These are phyloP conservation scores for Lasioglossum oenotherae DNA, from an alignment of 2,888 invertebrate genomes.

Conservation along the genomic window DNA sequence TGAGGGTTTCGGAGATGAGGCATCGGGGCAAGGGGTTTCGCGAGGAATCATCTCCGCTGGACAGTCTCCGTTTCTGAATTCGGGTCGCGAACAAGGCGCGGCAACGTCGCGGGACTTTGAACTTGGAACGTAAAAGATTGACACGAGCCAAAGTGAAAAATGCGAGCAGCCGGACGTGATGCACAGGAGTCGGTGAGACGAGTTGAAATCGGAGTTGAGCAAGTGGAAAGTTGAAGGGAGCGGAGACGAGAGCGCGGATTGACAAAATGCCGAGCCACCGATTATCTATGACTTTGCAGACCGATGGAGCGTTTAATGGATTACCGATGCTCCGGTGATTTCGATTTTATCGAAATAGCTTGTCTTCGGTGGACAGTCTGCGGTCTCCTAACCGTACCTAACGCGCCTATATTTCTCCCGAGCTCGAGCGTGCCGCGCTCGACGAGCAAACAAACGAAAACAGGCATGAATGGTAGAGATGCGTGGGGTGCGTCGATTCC, in stretches of 20 bases:
- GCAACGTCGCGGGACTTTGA: neutral
- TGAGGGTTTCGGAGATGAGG: neutral
- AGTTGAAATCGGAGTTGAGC: neutral
- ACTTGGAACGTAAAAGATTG: neutral
- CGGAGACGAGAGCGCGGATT: slow-evolving; percentile 16
- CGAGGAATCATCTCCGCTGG: neutral
- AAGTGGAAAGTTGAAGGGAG: neutral
- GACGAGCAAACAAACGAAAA: neutral
- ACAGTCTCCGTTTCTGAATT: neutral
- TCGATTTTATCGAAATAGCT: slow-evolving; percentile 68
- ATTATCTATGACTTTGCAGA: slow-evolving; percentile 82
- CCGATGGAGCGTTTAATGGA: slow-evolving; percentile 79
- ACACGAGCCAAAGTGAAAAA: neutral
- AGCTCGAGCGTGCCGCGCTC: neutral
- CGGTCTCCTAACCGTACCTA: neutral
- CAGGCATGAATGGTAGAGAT: neutral
- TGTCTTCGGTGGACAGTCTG: slow-evolving; percentile 32
- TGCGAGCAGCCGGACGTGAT: neutral
- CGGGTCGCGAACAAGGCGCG: neutral
- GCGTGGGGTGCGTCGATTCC: neutral
- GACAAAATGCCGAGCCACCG: slow-evolving; percentile 39
- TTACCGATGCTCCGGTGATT: slow-evolving; percentile 75
- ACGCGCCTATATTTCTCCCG: neutral
- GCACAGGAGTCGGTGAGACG: neutral
- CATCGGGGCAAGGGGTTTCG: neutral